Conservation (phyloP, 2,888 invertebrate genomes). For the Trileptium ribeirensis region DNA sequence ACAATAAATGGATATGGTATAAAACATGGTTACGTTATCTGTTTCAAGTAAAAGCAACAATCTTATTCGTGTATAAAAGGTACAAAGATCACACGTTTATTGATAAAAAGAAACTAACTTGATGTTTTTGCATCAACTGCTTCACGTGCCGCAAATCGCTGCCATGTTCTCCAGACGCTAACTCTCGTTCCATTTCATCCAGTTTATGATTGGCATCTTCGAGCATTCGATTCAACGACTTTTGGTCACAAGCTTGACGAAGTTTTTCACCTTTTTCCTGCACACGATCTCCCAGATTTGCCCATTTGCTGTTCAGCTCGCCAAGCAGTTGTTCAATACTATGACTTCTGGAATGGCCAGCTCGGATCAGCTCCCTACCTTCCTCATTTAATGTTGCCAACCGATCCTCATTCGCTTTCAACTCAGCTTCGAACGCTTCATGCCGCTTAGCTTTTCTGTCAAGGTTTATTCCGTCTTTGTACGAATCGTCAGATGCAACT, state of each 20-base stretch:
- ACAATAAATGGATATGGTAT: too few relatives aligned
- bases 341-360: conserved; percentile 63
- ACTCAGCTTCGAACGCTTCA: conserved; percentile 56
- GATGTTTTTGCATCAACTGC: conserved; percentile 78
- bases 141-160: conserved; percentile 83
- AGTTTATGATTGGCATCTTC: conserved; percentile 81
- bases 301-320: conserved; percentile 71
- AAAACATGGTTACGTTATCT: too few relatives aligned
- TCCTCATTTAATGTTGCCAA: conserved; percentile 55
- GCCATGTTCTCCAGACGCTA: conserved; percentile 70
- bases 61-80: too few relatives aligned
- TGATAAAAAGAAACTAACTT: conserved; percentile 53
- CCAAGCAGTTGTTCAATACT: conserved; percentile 64
- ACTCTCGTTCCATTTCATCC: conserved; percentile 70
- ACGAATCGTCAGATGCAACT: conserved; percentile 84
- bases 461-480: conserved; percentile 57
- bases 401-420: conserved; percentile 54
- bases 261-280: conserved; percentile 66
- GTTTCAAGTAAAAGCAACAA: too few relatives aligned
- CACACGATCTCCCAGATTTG: conserved; percentile 64
- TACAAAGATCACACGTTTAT: too few relatives aligned
- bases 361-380: conserved; percentile 67
- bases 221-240: conserved; percentile 61
- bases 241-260: conserved; percentile 79
- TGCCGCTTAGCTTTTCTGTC: conserved; percentile 55